Evolutionary conservation across 2,113 vertebrate genomes (phyloP).

Genomic region (Microcebus murinus): DNA sequence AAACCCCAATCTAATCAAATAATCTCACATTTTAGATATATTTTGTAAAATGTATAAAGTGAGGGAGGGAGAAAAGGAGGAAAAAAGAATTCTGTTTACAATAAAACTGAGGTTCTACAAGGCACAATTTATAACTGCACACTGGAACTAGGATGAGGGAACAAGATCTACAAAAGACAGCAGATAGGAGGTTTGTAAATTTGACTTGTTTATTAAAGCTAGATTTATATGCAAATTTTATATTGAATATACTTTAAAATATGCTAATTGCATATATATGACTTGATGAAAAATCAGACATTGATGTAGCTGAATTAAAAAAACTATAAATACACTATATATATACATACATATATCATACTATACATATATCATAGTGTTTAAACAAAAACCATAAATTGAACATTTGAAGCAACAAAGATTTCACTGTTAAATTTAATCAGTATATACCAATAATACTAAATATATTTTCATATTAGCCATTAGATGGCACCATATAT

Average conservation of each 20-base stretch:
- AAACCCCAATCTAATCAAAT: neutral
- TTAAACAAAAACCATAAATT: neutral
- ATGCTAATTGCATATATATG: neutral
- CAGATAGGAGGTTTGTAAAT: neutral
- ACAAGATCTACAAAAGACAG: neutral
- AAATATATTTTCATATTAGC: slow-evolving; percentile 57
- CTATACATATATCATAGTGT: neutral
- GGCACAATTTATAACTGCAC: neutral
- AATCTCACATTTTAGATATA: neutral
- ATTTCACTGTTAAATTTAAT: slow-evolving; percentile 18
- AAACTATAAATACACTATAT: neutral
- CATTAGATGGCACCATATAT: slow-evolving; percentile 80
- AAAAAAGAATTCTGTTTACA: neutral
- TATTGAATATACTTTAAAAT: neutral
- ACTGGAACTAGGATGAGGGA: neutral
- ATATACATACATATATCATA: no score
- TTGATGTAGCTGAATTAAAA: neutral
- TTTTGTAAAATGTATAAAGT: neutral
- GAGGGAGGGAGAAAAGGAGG: neutral
- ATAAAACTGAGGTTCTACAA: neutral
- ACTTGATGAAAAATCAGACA: slow-evolving; percentile 32
- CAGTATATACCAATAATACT: neutral
- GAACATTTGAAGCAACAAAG: neutral
- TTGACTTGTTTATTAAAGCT: slow-evolving; percentile 7
- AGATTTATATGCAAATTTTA: slow-evolving; percentile 8